Conservation (phyloP, 2,888 invertebrate genomes). For the Oligia fasciuncula region DNA sequence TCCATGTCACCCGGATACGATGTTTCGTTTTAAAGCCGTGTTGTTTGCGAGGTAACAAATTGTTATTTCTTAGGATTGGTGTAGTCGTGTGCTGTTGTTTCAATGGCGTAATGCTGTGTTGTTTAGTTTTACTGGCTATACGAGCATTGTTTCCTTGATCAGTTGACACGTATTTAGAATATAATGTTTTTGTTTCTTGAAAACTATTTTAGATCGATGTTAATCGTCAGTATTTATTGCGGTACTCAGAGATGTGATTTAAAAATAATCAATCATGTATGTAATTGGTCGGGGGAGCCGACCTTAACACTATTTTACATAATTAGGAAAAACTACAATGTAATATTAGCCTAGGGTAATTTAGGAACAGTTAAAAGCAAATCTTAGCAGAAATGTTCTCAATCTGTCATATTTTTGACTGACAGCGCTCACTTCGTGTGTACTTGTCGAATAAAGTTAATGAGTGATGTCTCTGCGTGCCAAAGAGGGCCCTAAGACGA, state of each 20-base stretch:
- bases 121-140: background rate
- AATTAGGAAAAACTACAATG: background rate
- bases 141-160: background rate
- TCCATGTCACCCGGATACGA: slow-evolving; percentile 56
- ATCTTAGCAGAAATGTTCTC: background rate
- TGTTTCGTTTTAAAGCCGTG: slow-evolving; percentile 53
- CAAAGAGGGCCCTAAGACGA: background rate
- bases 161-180: background rate
- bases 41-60: slow-evolving; percentile 45
- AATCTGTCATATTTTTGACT: background rate
- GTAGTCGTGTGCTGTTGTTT: slow-evolving; percentile 9
- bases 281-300: background rate
- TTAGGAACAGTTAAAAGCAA: background rate
- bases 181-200: too few relatives aligned
- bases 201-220: background rate
- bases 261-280: background rate
- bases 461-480: too few relatives aligned
- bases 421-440: background rate
- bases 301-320: too few relatives aligned
- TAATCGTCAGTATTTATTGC: background rate
- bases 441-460: background rate
- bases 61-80: slow-evolving; percentile 45
- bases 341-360: background rate
- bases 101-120: background rate
- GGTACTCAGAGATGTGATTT: background rate